Evolutionary conservation across 2,113 vertebrate genomes (phyloP).

Genomic region (Spermophilus dauricus): DNA sequence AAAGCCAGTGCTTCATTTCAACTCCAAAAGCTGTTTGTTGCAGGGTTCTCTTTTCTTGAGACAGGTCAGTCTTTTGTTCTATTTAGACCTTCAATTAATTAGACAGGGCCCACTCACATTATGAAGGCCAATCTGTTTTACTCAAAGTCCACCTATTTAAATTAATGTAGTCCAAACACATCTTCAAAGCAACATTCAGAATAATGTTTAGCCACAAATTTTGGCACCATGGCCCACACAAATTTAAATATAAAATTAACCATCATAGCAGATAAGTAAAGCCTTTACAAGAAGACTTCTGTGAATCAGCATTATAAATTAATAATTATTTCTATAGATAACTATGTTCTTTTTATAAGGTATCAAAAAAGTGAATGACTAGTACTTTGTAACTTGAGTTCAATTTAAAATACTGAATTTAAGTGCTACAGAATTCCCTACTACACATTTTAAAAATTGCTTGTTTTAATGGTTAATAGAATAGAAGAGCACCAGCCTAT

Average conservation of each 20-base stretch:
- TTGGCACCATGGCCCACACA: not conserved
- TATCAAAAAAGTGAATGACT: not conserved
- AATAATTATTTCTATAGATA: slow-evolving; percentile 43
- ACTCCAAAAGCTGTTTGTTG: not conserved
- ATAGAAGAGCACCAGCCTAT: not conserved
- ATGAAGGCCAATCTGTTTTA: not conserved
- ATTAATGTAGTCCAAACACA: not conserved
- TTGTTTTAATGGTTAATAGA: slow-evolving; percentile 41
- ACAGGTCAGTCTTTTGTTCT: not conserved
- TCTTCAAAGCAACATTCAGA: not conserved
- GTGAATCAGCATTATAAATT: not conserved
- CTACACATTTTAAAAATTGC: not conserved
- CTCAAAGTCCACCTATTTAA: not conserved
- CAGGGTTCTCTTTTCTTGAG: not conserved
- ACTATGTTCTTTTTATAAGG: slow-evolving; percentile 43
- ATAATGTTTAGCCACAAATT: not conserved
- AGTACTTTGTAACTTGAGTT: not conserved
- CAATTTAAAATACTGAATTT: slow-evolving; percentile 39
- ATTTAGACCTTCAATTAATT: not conserved
- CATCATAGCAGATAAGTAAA: slow-evolving; percentile 11
- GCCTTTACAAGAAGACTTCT: not conserved
- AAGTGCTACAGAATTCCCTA: slow-evolving; percentile 23
- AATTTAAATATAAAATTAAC: not conserved
- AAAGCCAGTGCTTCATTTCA: not conserved
- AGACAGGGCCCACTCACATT: not conserved